Evolutionary conservation across 2,113 vertebrate species (phyloP).

Genomic region (Erythrolamprus reginae): DNA sequence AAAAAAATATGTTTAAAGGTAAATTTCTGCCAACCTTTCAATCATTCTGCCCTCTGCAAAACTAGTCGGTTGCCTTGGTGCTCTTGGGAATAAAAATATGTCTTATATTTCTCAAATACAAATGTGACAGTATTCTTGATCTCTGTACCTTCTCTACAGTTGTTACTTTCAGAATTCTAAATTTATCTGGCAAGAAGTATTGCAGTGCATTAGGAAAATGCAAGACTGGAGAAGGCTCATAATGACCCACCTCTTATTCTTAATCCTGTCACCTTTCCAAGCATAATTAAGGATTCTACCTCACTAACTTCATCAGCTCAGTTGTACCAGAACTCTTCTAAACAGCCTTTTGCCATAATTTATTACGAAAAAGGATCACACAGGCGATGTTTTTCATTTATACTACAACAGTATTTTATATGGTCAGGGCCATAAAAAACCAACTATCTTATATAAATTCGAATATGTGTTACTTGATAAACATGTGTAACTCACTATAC

Average conservation of each 20-base stretch:
- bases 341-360: not conserved
- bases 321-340: not conserved
- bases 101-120: not conserved
- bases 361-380: not conserved
- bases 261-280: not conserved
- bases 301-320: not conserved
- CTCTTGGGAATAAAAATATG: not conserved
- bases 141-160: not conserved
- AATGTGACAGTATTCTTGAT: not conserved
- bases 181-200: not conserved
- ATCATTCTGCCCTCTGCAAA: not conserved
- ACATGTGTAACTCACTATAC: not conserved
- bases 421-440: not conserved
- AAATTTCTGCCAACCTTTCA: not conserved
- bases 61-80: not conserved
- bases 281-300: not conserved
- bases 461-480: not conserved
- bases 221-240: not conserved
- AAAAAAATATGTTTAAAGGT: not conserved
- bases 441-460: not conserved
- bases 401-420: not conserved
- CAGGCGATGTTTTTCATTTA: not conserved
- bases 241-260: not conserved
- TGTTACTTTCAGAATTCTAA: not conserved
- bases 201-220: not conserved